A percentile compares a stretch with the other conserved stretches of the same genome.
Conservation (phyloP, 2,113 vertebrate genomes). For the Melanotaenia duboulayi region DNA sequence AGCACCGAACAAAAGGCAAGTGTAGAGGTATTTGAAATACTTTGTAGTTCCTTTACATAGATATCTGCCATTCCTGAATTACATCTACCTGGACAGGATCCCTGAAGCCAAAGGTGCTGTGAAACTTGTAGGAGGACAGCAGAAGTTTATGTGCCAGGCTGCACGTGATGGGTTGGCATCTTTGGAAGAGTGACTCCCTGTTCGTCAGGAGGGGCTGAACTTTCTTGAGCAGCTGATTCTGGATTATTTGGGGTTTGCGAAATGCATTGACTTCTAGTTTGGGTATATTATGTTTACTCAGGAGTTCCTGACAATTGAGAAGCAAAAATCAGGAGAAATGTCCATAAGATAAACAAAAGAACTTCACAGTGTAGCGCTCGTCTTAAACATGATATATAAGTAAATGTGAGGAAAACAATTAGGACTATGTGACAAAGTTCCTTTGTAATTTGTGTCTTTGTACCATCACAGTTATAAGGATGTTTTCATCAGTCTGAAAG, state of each 20-base stretch:
- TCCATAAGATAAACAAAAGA: neutral
- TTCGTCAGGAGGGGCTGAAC: slow-evolving; percentile 85
- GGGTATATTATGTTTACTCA: slow-evolving; percentile 85
- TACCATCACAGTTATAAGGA: slow-evolving; percentile 81
- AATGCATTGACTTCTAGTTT: slow-evolving; percentile 77
- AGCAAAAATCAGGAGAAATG: slow-evolving; percentile 14
- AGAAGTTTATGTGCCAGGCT: slow-evolving; percentile 87
- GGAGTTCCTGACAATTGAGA: slow-evolving; percentile 82
- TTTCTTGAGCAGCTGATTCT: slow-evolving; percentile 79
- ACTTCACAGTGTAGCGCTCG: neutral
- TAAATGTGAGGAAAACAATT: neutral
- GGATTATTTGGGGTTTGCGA: slow-evolving; percentile 79
- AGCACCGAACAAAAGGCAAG: neutral
- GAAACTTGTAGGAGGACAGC: slow-evolving; percentile 84
- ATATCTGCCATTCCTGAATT: neutral
- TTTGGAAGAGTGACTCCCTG: slow-evolving; percentile 91
- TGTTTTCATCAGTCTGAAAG: slow-evolving; percentile 82
- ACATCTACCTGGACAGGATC: slow-evolving; percentile 90
- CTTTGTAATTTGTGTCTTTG: slow-evolving; percentile 4
- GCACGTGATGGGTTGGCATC: slow-evolving; percentile 85
- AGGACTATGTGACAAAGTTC: neutral
- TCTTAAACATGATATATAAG: neutral
- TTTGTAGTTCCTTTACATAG: neutral
- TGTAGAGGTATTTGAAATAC: neutral
- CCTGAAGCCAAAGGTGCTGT: slow-evolving; percentile 89